Percentiles rank a stretch among this genome's conserved stretches.
phyloP scores from a whole-genome alignment of 1,140 invertebrate genomes.

The Aphaenogaster ashmeadi region DNA sequence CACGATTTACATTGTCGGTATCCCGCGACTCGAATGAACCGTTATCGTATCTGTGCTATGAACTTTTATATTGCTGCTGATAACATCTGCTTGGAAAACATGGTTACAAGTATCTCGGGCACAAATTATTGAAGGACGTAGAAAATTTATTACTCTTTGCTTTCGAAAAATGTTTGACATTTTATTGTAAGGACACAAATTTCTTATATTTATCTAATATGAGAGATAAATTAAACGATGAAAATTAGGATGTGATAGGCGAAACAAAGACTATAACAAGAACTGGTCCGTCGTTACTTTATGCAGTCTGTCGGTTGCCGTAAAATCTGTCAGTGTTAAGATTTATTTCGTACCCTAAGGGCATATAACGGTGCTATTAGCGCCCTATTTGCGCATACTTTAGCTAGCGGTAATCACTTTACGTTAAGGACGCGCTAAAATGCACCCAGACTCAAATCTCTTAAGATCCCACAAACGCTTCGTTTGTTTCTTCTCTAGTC shows the following conservation, averaged over 20 bases:
- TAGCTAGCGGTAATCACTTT: conserved; percentile 63
- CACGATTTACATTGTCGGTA: conserved; percentile 58
- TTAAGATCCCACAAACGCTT: conserved; percentile 40
- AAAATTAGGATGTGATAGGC: neutral
- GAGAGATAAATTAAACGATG: neutral
- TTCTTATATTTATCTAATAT: neutral
- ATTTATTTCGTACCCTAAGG: conserved; percentile 55
- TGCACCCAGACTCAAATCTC: conserved; percentile 58
- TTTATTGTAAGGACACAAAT: neutral
- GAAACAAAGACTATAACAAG: conserved; percentile 11
- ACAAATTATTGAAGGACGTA: neutral
- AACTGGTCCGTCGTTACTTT: neutral
- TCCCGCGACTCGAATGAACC: conserved; percentile 10
- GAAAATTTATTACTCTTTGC: conserved; percentile 5
- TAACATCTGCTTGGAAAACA: neutral
- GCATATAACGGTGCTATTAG: conserved; percentile 61
- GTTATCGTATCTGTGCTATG: conserved; percentile 25
- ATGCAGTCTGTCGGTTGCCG: conserved; percentile 13
- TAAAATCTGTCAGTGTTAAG: conserved; percentile 69
- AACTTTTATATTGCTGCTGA: conserved; percentile 20
- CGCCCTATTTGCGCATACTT: conserved; percentile 70
- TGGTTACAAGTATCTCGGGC: neutral
- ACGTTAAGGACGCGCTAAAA: conserved; percentile 67
- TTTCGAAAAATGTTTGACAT: neutral
- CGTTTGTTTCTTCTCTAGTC: conserved; percentile 49